Conservation (phyloP, 2,888 invertebrate genomes). For the Eudasyphora cyanicolor region DNA sequence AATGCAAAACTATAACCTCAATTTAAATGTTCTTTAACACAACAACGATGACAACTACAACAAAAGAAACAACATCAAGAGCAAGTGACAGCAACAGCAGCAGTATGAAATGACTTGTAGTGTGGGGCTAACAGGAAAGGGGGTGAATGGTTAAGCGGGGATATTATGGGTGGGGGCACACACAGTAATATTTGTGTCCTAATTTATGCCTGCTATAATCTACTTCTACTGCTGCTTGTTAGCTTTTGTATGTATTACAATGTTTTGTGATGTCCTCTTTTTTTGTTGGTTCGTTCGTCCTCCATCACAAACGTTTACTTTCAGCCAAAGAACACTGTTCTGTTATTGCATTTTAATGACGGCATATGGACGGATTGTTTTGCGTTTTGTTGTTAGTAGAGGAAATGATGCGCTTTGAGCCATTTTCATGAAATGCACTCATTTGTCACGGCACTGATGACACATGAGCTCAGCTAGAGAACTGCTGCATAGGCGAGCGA, state of each 20-base stretch:
- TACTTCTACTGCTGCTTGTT: neutral
- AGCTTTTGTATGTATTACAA: conserved; percentile 36
- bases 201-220: conserved; percentile 42
- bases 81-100: neutral
- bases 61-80: neutral
- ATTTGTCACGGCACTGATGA: neutral
- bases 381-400: neutral
- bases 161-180: no score
- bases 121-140: no score
- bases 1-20: conserved; percentile 47
- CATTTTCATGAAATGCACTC: conserved; percentile 24
- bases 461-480: neutral
- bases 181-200: conserved; percentile 52
- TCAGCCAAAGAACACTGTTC: neutral
- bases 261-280: conserved; percentile 47
- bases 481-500: neutral
- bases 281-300: conserved; percentile 8
- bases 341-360: neutral
- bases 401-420: conserved; percentile 22
- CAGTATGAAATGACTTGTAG: neutral
- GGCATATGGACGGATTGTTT: neutral
- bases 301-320: neutral
- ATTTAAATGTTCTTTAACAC: conserved; percentile 31
- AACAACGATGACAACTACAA: neutral
- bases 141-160: no score